Evolutionary conservation across 2,797 vertebrate species (phyloP).

Genomic region (Phoxinus dragarum): DNA sequence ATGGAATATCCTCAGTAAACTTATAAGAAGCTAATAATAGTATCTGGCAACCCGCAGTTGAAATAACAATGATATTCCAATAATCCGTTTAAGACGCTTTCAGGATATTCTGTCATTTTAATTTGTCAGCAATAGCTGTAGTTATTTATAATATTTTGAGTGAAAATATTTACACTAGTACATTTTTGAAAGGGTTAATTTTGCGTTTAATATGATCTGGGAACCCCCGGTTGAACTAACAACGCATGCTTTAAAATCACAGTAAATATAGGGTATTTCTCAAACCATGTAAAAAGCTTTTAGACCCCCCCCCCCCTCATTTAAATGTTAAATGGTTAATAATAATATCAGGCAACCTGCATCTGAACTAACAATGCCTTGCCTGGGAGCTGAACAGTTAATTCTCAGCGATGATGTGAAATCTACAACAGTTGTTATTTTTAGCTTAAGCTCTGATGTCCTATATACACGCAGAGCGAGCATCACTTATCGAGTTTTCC

Average conservation of each 20-base stretch:
- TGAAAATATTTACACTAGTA: neutral
- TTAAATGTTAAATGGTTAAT: slow-evolving; percentile 3
- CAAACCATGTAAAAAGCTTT: neutral
- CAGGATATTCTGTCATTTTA: neutral
- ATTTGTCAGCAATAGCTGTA: neutral
- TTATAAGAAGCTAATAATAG: neutral
- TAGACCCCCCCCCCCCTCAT: neutral
- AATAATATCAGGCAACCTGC: slow-evolving; percentile 17
- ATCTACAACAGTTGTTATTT: slow-evolving; percentile 67
- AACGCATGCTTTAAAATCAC: neutral
- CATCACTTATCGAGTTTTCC: slow-evolving; percentile 41
- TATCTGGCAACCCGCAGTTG: neutral
- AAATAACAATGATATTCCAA: neutral
- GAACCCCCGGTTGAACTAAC: neutral
- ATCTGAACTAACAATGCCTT: slow-evolving; percentile 27
- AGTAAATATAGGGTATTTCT: neutral
- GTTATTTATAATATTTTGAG: neutral
- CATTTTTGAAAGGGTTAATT: neutral
- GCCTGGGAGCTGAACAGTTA: slow-evolving; percentile 56
- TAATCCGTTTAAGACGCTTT: neutral
- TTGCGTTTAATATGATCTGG: neutral
- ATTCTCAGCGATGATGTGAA: slow-evolving; percentile 52
- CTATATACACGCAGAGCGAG: slow-evolving; percentile 60
- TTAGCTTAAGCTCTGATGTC: slow-evolving; percentile 65
- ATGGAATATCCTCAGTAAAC: neutral